phyloP scores from a whole-genome alignment of 2,113 vertebrate genomes.

The Centropristis striata region DNA sequence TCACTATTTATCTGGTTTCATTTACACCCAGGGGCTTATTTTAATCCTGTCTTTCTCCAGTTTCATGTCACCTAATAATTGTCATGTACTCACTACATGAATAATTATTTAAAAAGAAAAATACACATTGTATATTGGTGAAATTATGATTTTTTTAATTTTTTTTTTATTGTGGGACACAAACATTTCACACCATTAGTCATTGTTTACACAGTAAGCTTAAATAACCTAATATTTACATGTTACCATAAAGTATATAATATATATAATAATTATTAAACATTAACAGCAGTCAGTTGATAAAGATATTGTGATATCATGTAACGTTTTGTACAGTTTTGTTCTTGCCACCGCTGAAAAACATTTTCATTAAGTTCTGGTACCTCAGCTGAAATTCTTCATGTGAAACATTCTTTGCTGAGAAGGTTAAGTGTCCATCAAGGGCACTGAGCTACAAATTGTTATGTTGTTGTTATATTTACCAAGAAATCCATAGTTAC shows the following conservation, averaged over 20 bases:
- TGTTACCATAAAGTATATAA: neutral
- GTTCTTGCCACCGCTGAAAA: neutral
- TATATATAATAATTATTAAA: slow-evolving; percentile 4
- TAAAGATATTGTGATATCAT: neutral
- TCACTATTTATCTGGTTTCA: neutral
- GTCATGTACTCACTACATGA: neutral
- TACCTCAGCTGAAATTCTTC: too few species aligned
- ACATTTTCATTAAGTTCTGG: neutral
- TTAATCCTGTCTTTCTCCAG: neutral
- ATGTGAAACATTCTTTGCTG: too few species aligned
- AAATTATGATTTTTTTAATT: neutral
- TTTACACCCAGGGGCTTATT: neutral
- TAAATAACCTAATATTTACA: neutral
- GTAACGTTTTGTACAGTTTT: neutral
- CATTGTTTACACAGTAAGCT: slow-evolving; percentile 10
- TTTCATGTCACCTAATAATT: neutral
- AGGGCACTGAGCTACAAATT: neutral
- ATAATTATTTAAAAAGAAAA: too few species aligned
- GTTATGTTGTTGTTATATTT: slow-evolving; percentile 4
- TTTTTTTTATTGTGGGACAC: neutral
- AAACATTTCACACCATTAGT: neutral
- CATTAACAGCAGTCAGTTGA: neutral
- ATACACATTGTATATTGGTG: neutral
- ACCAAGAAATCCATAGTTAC: neutral
- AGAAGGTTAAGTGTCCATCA: neutral